phyloP scores from a whole-genome alignment of 2,888 invertebrate genomes.

The Cantharis rustica region DNA sequence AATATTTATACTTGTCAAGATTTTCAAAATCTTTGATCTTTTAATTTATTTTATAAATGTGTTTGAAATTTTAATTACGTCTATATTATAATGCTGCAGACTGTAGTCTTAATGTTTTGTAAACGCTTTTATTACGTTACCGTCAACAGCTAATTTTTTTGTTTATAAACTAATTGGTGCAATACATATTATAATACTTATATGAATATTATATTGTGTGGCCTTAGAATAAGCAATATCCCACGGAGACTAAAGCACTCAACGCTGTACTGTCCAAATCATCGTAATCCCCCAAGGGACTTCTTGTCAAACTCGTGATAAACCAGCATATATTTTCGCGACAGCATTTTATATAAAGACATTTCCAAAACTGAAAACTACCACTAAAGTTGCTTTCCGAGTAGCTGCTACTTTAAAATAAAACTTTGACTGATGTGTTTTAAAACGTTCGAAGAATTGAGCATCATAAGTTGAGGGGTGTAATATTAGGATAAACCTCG shows the following conservation, averaged over 20 bases:
- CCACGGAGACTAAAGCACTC: slow-evolving; percentile 48
- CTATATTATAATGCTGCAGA: slow-evolving; percentile 8
- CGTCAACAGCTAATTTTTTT: not conserved
- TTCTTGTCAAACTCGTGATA: slow-evolving; percentile 48
- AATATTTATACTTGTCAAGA: slow-evolving; percentile 34
- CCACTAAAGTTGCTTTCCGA: slow-evolving; percentile 18
- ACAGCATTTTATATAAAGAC: slow-evolving; percentile 27
- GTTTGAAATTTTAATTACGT: slow-evolving; percentile 30
- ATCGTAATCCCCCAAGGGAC: slow-evolving; percentile 48
- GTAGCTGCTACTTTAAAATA: slow-evolving; percentile 23
- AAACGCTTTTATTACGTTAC: not conserved
- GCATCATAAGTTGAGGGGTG: slow-evolving; percentile 50
- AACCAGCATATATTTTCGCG: slow-evolving; percentile 47
- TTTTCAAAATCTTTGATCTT: slow-evolving; percentile 34
- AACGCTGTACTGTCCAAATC: slow-evolving; percentile 54
- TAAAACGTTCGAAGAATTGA: slow-evolving; percentile 49
- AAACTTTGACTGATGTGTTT: slow-evolving; percentile 51
- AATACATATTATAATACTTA: not conserved
- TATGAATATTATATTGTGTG: slow-evolving; percentile 1
- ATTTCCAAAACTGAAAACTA: slow-evolving; percentile 23
- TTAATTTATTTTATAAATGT: slow-evolving; percentile 33
- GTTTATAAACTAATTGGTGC: not conserved
- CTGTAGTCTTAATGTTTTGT: not conserved
- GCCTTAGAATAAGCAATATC: slow-evolving; percentile 42
- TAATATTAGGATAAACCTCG: slow-evolving; percentile 51